phyloP scores from a whole-genome alignment of 2,888 invertebrate genomes.

The Urechis unicinctus region DNA sequence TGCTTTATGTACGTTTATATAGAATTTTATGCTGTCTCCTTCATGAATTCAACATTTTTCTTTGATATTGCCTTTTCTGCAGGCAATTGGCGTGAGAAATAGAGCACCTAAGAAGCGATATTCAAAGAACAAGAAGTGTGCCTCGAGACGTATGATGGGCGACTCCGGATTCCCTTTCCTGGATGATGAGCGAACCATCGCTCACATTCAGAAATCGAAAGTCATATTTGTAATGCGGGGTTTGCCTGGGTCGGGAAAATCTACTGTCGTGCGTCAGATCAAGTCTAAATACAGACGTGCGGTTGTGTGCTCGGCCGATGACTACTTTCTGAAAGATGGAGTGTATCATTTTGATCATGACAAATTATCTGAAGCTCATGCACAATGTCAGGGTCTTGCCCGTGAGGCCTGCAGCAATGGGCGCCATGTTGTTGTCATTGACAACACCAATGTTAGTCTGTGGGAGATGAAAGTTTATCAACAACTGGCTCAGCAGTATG shows the following conservation, averaged over 20 bases:
- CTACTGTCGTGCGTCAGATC: conserved; percentile 35
- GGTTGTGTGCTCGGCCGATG: conserved; percentile 46
- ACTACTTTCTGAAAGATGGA: conserved; percentile 36
- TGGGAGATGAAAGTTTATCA: conserved; percentile 47
- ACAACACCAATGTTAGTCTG: conserved; percentile 46
- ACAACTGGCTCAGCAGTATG: conserved; percentile 28
- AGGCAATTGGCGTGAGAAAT: too few relatives aligned
- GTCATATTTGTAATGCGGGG: conserved; percentile 49
- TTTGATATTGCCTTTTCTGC: too few relatives aligned
- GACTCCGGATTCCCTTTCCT: conserved; percentile 12
- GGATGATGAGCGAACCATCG: conserved; percentile 1
- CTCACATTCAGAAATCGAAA: conserved; percentile 11
- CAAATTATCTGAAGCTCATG: conserved; percentile 39
- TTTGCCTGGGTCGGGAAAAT: conserved; percentile 49
- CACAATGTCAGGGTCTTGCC: conserved; percentile 35
- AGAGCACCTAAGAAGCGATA: too few relatives aligned
- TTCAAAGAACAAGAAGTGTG: too few relatives aligned
- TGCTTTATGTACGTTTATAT: too few relatives aligned
- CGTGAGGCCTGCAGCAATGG: conserved; percentile 27
- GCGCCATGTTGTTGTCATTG: conserved; percentile 38
- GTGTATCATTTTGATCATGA: conserved; percentile 29
- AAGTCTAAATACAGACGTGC: conserved; percentile 25
- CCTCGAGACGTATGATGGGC: too few relatives aligned
- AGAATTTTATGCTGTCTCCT: too few relatives aligned
- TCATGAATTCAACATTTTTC: too few relatives aligned